Percentiles rank a stretch among this genome's conserved stretches.
Conservation (phyloP, 2,888 invertebrate genomes). For the Thera obeliscata region DNA sequence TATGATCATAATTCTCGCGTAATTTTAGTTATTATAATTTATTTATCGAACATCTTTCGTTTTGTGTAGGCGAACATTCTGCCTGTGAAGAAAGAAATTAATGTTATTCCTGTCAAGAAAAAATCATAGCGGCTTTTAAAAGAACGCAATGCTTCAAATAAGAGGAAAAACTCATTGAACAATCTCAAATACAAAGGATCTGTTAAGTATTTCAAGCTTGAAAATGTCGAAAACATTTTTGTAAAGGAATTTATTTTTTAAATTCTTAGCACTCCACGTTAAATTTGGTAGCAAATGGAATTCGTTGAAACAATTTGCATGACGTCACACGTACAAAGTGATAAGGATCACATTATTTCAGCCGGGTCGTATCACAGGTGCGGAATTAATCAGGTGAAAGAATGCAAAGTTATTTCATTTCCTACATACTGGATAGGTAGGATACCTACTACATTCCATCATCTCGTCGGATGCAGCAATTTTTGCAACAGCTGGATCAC, state of each 20-base stretch:
- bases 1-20: conserved; percentile 42
- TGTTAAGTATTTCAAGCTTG: not conserved
- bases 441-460: conserved; percentile 4
- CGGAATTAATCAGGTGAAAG: conserved; percentile 58
- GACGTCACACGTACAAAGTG: not conserved
- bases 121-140: not conserved
- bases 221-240: not conserved
- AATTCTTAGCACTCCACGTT: not conserved
- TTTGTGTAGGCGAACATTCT: not conserved
- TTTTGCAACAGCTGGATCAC: conserved; percentile 10
- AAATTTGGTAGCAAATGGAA: not conserved
- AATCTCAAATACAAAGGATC: not conserved
- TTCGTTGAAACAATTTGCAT: not conserved
- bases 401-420: conserved; percentile 67
- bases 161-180: not conserved
- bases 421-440: conserved; percentile 44
- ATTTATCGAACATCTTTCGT: conserved; percentile 13
- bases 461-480: conserved; percentile 2
- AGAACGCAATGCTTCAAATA: not conserved
- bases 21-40: conserved; percentile 46
- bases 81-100: not conserved
- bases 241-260: not conserved
- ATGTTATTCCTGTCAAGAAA: not conserved
- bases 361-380: conserved; percentile 31
- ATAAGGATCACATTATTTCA: conserved; percentile 36